A percentile compares a stretch with the other conserved stretches of the same genome.
Evolutionary conservation across 2,797 vertebrate species (phyloP).

Genomic region (Triplophysa yarkandensis): DNA sequence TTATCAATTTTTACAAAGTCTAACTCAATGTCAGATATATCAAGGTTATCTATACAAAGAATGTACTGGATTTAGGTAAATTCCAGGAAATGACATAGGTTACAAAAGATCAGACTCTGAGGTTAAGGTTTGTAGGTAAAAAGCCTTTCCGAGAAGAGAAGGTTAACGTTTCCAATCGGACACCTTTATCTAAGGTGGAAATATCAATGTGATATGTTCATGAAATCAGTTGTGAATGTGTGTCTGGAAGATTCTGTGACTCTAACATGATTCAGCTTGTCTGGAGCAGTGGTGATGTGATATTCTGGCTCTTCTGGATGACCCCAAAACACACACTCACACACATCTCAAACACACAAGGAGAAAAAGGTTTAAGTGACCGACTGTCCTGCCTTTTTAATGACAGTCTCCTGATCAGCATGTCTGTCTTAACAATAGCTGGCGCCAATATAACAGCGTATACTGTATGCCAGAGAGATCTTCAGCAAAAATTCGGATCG

Average conservation of each 20-base stretch:
- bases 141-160: not conserved
- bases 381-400: slow-evolving; percentile 11
- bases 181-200: not conserved
- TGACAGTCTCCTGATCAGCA: slow-evolving; percentile 17
- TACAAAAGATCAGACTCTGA: not conserved
- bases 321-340: slow-evolving; percentile 9
- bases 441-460: not conserved
- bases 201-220: not conserved
- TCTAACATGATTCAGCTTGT: slow-evolving; percentile 9
- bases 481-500: not conserved
- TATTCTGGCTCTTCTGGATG: slow-evolving; percentile 14
- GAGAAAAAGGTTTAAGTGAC: slow-evolving; percentile 3
- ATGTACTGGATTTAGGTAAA: no score
- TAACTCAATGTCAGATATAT: no score
- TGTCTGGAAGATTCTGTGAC: slow-evolving; percentile 20
- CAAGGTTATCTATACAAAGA: no score
- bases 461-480: not conserved
- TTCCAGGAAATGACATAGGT: no score
- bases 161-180: not conserved
- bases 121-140: not conserved
- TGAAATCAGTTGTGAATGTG: not conserved
- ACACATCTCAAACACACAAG: not conserved
- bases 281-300: slow-evolving; percentile 28
- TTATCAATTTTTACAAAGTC: no score
- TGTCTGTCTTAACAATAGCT: slow-evolving; percentile 17